Conservation (phyloP, 2,888 invertebrate genomes). For the Xanthorhoe designata region DNA sequence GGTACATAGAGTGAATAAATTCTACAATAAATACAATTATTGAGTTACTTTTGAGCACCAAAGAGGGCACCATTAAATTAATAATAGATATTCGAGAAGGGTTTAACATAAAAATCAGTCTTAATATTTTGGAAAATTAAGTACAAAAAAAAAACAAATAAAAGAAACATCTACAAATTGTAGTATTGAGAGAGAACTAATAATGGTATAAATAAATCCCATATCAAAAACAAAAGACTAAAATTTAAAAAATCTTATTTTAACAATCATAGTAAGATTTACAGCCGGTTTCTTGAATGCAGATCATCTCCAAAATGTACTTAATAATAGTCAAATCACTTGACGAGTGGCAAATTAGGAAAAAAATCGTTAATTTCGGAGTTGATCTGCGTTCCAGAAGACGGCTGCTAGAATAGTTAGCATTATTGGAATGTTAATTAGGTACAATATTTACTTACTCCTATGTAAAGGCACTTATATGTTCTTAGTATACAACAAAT, state of each 20-base stretch:
- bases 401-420: slow-evolving; percentile 12
- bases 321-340: too few relatives aligned
- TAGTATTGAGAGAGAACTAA: background rate
- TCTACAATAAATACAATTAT: background rate
- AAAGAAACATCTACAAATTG: slow-evolving; percentile 6
- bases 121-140: slow-evolving; percentile 49
- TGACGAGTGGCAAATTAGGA: too few relatives aligned
- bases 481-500: slow-evolving; percentile 59
- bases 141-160: slow-evolving; percentile 40
- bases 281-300: too few relatives aligned
- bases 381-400: too few relatives aligned
- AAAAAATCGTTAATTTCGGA: too few relatives aligned
- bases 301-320: too few relatives aligned
- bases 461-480: slow-evolving; percentile 64
- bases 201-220: background rate
- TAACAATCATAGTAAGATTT: background rate
- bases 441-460: slow-evolving; percentile 42
- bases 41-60: slow-evolving; percentile 25
- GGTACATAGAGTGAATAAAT: background rate
- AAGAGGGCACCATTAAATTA: slow-evolving; percentile 29
- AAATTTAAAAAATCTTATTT: background rate
- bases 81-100: slow-evolving; percentile 31
- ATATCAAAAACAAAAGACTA: background rate
- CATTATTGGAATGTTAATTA: slow-evolving; percentile 18
- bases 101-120: slow-evolving; percentile 61